Evolutionary conservation across 2,888 invertebrate species (phyloP).

Genomic region (Callyntrura guangdongensis): DNA sequence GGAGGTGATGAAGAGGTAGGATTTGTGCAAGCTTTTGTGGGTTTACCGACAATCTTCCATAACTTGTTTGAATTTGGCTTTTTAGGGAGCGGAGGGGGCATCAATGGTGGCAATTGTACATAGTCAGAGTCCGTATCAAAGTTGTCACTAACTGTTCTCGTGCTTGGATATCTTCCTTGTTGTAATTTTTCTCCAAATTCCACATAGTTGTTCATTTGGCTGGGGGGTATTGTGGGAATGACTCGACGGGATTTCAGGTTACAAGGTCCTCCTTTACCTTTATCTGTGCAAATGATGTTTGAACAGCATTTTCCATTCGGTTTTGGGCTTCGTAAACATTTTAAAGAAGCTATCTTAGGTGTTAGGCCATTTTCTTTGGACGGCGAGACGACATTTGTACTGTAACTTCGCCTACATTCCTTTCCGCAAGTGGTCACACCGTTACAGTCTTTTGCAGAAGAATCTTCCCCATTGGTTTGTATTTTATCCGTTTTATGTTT

Average conservation of each 20-base stretch:
- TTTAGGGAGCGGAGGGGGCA: constrained; percentile 81
- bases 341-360: constrained; percentile 84
- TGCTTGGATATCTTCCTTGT: constrained; percentile 83
- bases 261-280: constrained; percentile 37
- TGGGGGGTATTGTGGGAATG: constrained; percentile 63
- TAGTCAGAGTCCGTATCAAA: constrained; percentile 96
- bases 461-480: constrained; percentile 7
- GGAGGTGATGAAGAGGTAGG: constrained; percentile 64
- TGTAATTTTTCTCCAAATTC: constrained; percentile 84
- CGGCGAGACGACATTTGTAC: constrained; percentile 76
- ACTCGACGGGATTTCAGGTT: constrained; percentile 53
- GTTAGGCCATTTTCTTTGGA: constrained; percentile 82
- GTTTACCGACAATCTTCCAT: constrained; percentile 83
- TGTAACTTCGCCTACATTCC: constrained; percentile 80
- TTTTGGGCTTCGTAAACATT: constrained; percentile 80
- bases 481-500: constrained; percentile 61
- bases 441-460: constrained; percentile 7
- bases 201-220: constrained; percentile 81
- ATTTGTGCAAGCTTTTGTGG: constrained; percentile 68
- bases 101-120: constrained; percentile 89
- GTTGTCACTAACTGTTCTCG: constrained; percentile 91
- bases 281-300: constrained; percentile 70
- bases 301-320: constrained; percentile 78
- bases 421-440: constrained; percentile 57
- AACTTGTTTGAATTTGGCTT: constrained; percentile 82